Percentiles rank a stretch among this genome's conserved stretches.
Conservation (phyloP, 1,140 invertebrate genomes). For the Drosophila micromelanica region DNA sequence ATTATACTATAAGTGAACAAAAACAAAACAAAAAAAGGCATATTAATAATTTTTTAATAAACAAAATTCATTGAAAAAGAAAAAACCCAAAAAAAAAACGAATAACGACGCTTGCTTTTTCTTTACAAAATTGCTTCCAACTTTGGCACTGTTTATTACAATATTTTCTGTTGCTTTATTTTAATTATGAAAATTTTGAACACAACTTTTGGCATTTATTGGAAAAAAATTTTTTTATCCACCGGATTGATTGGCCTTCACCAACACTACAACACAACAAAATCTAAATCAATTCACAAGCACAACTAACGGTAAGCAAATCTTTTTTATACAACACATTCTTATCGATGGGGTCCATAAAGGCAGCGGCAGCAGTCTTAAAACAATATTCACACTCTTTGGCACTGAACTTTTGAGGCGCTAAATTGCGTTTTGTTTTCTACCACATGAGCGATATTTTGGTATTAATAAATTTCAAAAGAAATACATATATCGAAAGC, state of each 20-base stretch:
- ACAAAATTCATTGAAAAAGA: slow-evolving; percentile 71
- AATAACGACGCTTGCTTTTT: slow-evolving; percentile 66
- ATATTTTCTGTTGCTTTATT: slow-evolving; percentile 31
- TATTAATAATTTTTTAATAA: slow-evolving; percentile 81
- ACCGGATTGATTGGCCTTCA: slow-evolving; percentile 55
- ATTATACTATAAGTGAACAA: slow-evolving; percentile 65
- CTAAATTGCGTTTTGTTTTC: slow-evolving; percentile 48
- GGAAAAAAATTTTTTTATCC: slow-evolving; percentile 54
- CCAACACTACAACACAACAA: slow-evolving; percentile 50
- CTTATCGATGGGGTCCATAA: neutral
- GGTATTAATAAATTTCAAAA: slow-evolving; percentile 66
- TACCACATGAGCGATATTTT: slow-evolving; percentile 24
- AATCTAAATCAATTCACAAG: slow-evolving; percentile 20
- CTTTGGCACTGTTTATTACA: slow-evolving; percentile 41
- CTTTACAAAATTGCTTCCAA: slow-evolving; percentile 59
- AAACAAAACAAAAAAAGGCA: slow-evolving; percentile 47
- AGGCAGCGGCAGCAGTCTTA: slow-evolving; percentile 40
- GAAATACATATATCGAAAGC: slow-evolving; percentile 23
- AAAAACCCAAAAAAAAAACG: slow-evolving; percentile 52
- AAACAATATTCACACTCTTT: slow-evolving; percentile 30
- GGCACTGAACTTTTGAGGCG: slow-evolving; percentile 35
- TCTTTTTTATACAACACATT: slow-evolving; percentile 1
- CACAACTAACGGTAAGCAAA: slow-evolving; percentile 49
- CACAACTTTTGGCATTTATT: slow-evolving; percentile 42
- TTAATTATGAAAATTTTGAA: slow-evolving; percentile 3